These are phyloP conservation scores for Phytoseiulus persimilis DNA, from an alignment of 2,888 invertebrate genomes.

Conservation along the genomic window DNA sequence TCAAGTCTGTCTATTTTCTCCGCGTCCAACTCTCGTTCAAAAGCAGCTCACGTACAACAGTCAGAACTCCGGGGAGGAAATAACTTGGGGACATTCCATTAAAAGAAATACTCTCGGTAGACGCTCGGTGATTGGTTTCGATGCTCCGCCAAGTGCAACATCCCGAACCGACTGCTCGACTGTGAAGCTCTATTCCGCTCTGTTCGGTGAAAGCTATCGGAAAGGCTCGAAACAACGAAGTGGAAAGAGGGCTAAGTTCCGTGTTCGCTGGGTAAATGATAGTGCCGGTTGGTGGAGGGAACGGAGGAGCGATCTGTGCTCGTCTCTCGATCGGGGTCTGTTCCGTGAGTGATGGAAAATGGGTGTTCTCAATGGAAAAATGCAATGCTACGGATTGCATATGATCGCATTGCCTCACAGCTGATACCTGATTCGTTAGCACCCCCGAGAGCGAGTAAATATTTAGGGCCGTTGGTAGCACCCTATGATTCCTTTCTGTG, in stretches of 20 bases:
- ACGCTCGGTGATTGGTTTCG: not conserved
- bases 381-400: not conserved
- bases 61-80: not conserved
- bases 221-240: not conserved
- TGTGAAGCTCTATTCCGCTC: not conserved
- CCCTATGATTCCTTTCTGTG: not conserved
- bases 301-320: not conserved
- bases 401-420: not conserved
- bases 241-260: not conserved
- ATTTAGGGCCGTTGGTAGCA: not conserved
- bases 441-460: not conserved
- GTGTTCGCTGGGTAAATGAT: not conserved
- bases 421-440: not conserved
- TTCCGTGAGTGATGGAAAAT: not conserved
- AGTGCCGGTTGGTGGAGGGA: not conserved
- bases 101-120: not conserved
- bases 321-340: not conserved
- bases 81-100: not conserved
- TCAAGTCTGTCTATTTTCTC: not conserved
- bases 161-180: not conserved
- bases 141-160: not conserved
- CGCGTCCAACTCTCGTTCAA: not conserved
- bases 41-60: not conserved
- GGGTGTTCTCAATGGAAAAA: not conserved
- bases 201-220: not conserved